Evolutionary conservation across 2,888 invertebrate species (phyloP).

Genomic region (Empis stercorea): DNA sequence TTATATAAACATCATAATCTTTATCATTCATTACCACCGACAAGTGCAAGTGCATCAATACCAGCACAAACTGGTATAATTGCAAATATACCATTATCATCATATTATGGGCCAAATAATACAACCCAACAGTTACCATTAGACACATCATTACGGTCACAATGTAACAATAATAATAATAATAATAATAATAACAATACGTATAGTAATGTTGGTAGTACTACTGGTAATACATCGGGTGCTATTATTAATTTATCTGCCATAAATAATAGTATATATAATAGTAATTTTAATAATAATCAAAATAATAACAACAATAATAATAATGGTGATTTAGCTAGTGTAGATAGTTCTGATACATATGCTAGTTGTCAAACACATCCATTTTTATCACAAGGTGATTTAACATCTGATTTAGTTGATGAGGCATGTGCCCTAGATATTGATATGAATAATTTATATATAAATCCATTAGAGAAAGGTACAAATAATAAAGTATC

Average conservation of each 20-base stretch:
- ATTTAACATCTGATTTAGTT: conserved; percentile 46
- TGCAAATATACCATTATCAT: conserved; percentile 19
- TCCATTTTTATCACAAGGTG: conserved; percentile 79
- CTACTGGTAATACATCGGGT: conserved; percentile 4
- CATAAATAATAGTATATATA: conserved; percentile 4
- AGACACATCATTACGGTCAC: conserved; percentile 28
- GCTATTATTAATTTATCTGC: conserved; percentile 9
- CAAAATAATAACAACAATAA: no score
- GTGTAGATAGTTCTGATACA: conserved; percentile 74
- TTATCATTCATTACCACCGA: not conserved
- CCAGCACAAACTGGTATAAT: conserved; percentile 7
- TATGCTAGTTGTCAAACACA: conserved; percentile 95
- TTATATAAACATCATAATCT: not conserved
- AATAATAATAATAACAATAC: conserved; percentile 21
- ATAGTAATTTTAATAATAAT: conserved; percentile 28
- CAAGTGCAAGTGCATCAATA: conserved; percentile 8
- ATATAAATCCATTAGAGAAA: conserved; percentile 76
- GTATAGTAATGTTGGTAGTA: conserved; percentile 1
- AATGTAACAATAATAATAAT: conserved; percentile 20
- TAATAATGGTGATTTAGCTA: conserved; percentile 41
- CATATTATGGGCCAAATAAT: conserved; percentile 33
- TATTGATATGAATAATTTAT: conserved; percentile 66
- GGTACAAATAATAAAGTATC: conserved; percentile 1
- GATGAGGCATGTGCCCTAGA: conserved; percentile 33
- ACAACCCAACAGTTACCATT: conserved; percentile 33